Base-by-base conservation (phyloP, 2,888 invertebrate genomes). In the Lingula anatina region DNA sequence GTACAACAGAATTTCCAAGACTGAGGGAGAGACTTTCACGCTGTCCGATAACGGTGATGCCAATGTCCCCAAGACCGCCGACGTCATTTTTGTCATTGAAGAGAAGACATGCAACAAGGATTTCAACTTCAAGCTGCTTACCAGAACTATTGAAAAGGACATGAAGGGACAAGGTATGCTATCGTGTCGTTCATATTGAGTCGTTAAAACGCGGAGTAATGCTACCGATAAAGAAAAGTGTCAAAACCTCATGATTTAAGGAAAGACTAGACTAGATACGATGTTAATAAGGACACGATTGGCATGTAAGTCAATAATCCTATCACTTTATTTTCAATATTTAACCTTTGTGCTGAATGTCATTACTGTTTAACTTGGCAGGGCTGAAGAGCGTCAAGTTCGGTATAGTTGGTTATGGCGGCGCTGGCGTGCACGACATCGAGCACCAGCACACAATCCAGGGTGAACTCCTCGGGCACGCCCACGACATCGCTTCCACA, bases 41-140 rank as follows among this genome's bases (percentile, higher is more conserved):
- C 9, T 31, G 9, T 31, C 31, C 31, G 15, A n/a, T n/a, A n/a
- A 31, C 9, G 31, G 15, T 31, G 31, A 9, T 15, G 15, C 15
- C 31, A 31, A 31, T 0, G 53, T 89, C 0, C 82, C 81, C 54
- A 86, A 86, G 54, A 83, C 88, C 55, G 91, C 89, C 1, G 93
- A 93, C 68, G 81, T 93, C 49, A 79, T 93, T 0, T 80, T 93
- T 48, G 81, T 87, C 1, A 83, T 92, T 9, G 91, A 93, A 69
- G 90, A 91, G 1, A 87, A 88, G 60, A 79, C 81, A 4, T 94
- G 94, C 74, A 94, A 93, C 78, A 80, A 80, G 55, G 84, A 86
- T 59, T 73, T 89, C 1, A 81, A 63, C 26, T 48, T 59, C 49
- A 64, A 68, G 35, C 62, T 77, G 3, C 57, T 75, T 5, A 69